Conservation (phyloP, 2,113 vertebrate genomes). For the Trogon surrucura region DNA sequence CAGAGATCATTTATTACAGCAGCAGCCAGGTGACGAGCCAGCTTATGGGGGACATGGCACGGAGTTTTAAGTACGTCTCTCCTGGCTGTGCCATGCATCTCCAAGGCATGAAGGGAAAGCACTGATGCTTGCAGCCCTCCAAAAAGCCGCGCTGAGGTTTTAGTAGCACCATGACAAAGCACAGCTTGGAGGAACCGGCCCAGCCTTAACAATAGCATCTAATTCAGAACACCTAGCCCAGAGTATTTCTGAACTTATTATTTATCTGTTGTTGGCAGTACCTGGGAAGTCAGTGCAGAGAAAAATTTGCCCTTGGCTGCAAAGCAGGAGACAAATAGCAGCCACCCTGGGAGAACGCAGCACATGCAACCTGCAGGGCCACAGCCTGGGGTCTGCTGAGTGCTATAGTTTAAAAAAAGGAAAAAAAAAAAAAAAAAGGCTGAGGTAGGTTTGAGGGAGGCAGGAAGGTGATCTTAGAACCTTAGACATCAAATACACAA, state of each 20-base stretch:
- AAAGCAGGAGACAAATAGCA: neutral
- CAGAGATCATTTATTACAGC: neutral
- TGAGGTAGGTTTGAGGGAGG: neutral
- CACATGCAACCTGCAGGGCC: neutral
- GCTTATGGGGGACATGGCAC: rapidly evolving
- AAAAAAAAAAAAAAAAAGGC: neutral
- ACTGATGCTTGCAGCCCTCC: neutral
- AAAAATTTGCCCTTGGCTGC: neutral
- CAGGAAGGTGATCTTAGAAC: neutral
- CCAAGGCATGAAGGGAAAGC: neutral
- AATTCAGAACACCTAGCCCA: neutral
- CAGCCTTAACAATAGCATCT: neutral
- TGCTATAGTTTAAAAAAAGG: neutral
- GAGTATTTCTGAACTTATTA: neutral
- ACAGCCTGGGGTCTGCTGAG: rapidly evolving
- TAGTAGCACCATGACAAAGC: neutral
- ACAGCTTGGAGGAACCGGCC: neutral
- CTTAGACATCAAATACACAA: neutral
- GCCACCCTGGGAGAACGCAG: neutral
- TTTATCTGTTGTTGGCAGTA: neutral
- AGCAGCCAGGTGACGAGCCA: neutral
- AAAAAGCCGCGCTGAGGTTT: rapidly evolving
- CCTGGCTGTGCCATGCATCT: rapidly evolving
- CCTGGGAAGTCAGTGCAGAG: neutral
- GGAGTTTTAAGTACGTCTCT: neutral